A percentile compares a stretch with the other conserved stretches of the same genome.
Conservation (phyloP, 2,113 vertebrate genomes). For the Corythaeola cristata region DNA sequence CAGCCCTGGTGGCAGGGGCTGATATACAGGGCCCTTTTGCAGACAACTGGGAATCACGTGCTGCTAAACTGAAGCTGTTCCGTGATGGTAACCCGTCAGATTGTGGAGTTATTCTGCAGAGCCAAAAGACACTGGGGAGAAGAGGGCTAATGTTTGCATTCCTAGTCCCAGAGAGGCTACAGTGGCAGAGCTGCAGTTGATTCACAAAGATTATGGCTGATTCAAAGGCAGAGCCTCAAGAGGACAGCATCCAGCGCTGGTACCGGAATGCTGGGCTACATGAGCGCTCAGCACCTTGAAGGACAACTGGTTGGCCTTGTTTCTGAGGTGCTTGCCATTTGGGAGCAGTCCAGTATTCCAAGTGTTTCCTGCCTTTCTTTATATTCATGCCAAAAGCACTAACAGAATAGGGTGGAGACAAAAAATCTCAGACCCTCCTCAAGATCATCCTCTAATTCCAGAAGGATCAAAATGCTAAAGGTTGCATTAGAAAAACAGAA, state of each 20-base stretch:
- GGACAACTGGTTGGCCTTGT: neutral
- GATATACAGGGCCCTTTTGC: neutral
- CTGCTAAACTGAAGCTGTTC: neutral
- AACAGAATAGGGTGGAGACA: slow-evolving; percentile 40
- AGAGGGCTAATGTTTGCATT: neutral
- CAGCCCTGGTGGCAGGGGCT: neutral
- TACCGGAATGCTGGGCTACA: neutral
- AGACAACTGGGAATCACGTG: neutral
- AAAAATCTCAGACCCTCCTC: slow-evolving; percentile 38
- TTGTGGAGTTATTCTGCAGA: neutral
- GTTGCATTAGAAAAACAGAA: slow-evolving; percentile 60
- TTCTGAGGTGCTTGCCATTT: slow-evolving; percentile 35
- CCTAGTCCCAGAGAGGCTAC: neutral
- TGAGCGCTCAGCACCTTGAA: neutral
- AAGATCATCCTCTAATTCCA: slow-evolving; percentile 55
- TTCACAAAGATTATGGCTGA: neutral
- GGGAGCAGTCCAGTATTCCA: slow-evolving; percentile 23
- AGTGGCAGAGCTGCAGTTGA: neutral
- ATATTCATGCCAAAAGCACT: slow-evolving; percentile 24
- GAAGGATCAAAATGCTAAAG: slow-evolving; percentile 66
- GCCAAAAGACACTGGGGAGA: neutral
- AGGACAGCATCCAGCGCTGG: neutral
- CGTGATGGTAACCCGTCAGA: neutral
- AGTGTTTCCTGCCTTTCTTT: slow-evolving; percentile 50
- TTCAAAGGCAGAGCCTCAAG: neutral